Conservation (phyloP, 2,888 invertebrate genomes). For the Rhagonycha fulva region DNA sequence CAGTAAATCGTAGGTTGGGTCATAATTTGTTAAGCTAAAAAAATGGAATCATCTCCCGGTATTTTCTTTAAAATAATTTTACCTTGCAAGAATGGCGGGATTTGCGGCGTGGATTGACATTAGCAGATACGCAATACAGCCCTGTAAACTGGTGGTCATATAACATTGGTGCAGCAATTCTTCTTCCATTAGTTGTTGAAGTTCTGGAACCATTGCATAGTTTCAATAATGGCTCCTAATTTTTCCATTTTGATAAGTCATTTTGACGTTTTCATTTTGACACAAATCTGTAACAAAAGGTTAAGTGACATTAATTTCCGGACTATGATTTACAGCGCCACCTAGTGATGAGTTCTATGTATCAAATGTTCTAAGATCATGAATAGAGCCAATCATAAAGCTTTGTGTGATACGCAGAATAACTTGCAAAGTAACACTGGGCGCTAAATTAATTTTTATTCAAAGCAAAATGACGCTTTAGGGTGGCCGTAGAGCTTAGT, state of each 20-base stretch:
- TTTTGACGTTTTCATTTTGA: background rate
- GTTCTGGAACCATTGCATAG: conserved; percentile 11
- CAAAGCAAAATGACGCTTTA: too few relatives aligned
- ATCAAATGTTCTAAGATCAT: too few relatives aligned
- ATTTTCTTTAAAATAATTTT: conserved; percentile 24
- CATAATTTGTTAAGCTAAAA: conserved; percentile 18
- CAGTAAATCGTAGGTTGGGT: conserved; percentile 34
- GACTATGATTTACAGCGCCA: too few relatives aligned
- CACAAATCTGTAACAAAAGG: too few relatives aligned
- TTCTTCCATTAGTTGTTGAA: conserved; percentile 21
- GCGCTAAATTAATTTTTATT: too few relatives aligned
- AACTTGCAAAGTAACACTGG: too few relatives aligned
- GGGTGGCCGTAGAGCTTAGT: too few relatives aligned
- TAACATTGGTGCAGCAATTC: conserved; percentile 32
- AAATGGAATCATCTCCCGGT: background rate
- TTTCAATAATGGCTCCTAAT: background rate
- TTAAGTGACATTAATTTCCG: too few relatives aligned
- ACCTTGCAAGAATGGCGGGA: conserved; percentile 41
- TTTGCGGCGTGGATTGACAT: conserved; percentile 51
- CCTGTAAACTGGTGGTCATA: conserved; percentile 45
- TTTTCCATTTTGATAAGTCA: background rate
- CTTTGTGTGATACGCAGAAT: too few relatives aligned
- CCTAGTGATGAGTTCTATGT: too few relatives aligned
- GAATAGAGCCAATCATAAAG: too few relatives aligned
- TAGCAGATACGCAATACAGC: conserved; percentile 47